Evolutionary conservation across 2,888 invertebrate species (phyloP).

Genomic region (Dascillus cervinus): DNA sequence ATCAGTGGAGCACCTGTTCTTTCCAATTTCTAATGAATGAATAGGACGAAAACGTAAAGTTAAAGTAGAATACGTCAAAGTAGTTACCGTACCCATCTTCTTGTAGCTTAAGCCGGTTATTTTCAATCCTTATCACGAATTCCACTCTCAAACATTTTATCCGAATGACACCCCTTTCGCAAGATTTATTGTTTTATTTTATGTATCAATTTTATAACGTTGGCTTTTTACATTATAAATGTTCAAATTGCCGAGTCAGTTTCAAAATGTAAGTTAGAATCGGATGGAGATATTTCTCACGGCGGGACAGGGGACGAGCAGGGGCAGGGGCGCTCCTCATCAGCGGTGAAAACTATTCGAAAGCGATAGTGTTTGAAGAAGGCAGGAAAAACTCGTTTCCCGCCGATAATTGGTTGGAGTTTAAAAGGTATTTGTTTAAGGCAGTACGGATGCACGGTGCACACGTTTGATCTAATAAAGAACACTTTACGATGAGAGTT

Average conservation of each 20-base stretch:
- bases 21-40: conserved; percentile 19
- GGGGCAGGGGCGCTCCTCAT: too few relatives aligned
- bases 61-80: conserved; percentile 15
- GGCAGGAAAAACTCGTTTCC: too few relatives aligned
- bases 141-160: conserved; percentile 32
- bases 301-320: too few relatives aligned
- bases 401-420: too few relatives aligned
- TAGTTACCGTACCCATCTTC: conserved; percentile 15
- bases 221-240: conserved; percentile 27
- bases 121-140: conserved; percentile 34
- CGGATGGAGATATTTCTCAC: too few relatives aligned
- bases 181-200: conserved; percentile 34
- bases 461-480: conserved; percentile 11
- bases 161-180: conserved; percentile 27
- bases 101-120: conserved; percentile 21
- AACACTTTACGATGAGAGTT: conserved; percentile 23
- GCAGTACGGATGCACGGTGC: too few relatives aligned
- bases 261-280: too few relatives aligned
- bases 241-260: too few relatives aligned
- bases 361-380: too few relatives aligned
- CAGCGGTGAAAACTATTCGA: too few relatives aligned
- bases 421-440: too few relatives aligned
- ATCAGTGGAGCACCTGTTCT: conserved; percentile 27
- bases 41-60: conserved; percentile 13
- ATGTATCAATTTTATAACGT: conserved; percentile 32